These are phyloP conservation scores for Anoplopoma fimbria DNA, from an alignment of 2,113 vertebrate genomes.

Conservation along the genomic window DNA sequence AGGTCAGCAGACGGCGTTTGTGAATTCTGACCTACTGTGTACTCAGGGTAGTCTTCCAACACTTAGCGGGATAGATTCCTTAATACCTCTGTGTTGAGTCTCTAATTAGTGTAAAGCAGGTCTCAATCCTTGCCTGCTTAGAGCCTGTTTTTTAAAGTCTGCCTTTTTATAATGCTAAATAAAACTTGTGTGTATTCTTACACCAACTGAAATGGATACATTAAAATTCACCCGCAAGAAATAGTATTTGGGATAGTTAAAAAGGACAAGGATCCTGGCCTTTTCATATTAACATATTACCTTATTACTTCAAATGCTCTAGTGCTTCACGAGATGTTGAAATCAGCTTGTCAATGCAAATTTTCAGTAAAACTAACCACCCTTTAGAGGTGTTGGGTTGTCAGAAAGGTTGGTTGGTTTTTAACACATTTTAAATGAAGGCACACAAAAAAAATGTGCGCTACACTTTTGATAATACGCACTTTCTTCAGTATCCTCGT, in stretches of 20 bases:
- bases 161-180: neutral
- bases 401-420: neutral
- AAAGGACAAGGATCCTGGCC: neutral
- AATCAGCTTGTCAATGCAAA: neutral
- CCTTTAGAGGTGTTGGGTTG: neutral
- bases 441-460: neutral
- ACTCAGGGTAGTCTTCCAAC: conserved; percentile 1
- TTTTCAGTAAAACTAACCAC: neutral
- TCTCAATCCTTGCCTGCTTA: conserved; percentile 3
- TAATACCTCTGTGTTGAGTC: conserved; percentile 14
- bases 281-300: neutral
- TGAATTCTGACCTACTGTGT: neutral
- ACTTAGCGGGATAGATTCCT: conserved; percentile 1
- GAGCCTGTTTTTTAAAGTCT: neutral
- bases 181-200: neutral
- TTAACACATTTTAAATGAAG: neutral
- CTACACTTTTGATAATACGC: neutral
- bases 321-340: no score
- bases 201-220: neutral
- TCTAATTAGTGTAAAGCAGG: conserved; percentile 20
- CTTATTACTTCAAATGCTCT: no score
- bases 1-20: neutral
- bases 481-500: neutral
- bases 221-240: neutral
- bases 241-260: neutral